Conservation (phyloP, 2,113 vertebrate species). For the Mirza zaza region DNA sequence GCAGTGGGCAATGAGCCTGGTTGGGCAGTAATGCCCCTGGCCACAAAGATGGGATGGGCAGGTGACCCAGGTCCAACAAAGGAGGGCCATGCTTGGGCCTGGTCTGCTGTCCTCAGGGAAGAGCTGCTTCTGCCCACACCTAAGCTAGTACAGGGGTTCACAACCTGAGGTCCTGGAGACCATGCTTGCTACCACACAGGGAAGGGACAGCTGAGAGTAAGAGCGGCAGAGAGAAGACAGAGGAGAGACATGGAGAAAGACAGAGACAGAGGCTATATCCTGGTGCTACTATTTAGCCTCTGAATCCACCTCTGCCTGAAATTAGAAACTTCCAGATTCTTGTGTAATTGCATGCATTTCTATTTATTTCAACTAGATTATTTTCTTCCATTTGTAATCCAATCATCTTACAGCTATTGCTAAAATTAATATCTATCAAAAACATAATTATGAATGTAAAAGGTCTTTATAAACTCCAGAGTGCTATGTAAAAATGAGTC, state of each 20-base stretch:
- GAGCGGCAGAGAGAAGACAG: not conserved
- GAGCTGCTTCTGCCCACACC: not conserved
- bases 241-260: not conserved
- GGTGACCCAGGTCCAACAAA: not conserved
- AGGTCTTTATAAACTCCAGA: not conserved
- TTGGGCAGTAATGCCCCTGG: not conserved
- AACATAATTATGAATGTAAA: not conserved
- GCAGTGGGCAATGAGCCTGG: no score
- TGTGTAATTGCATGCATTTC: not conserved
- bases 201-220: not conserved
- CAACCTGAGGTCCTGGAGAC: not conserved
- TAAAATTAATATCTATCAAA: not conserved
- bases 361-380: not conserved
- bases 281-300: not conserved
- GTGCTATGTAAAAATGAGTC: not conserved
- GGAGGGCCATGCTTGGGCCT: not conserved
- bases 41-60: not conserved
- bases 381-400: not conserved
- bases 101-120: not conserved
- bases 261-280: not conserved
- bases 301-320: not conserved
- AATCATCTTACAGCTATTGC: not conserved
- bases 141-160: not conserved
- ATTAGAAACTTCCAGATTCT: not conserved
- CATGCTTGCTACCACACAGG: not conserved